These are phyloP conservation scores for Stegastes partitus DNA, from an alignment of 2,113 vertebrate genomes.

Conservation along the genomic window DNA sequence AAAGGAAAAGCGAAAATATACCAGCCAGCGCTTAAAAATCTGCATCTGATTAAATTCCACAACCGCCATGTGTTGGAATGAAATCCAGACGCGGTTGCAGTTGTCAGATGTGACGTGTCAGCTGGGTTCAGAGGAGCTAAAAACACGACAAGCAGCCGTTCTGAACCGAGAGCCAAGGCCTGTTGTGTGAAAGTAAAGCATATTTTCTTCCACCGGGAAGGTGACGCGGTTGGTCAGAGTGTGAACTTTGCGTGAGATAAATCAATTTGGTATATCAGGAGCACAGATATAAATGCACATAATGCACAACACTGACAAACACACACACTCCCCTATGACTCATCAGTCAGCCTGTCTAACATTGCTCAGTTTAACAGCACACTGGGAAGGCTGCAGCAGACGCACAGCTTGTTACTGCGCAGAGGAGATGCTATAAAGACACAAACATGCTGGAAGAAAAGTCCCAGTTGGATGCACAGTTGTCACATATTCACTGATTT, in stretches of 20 bases:
- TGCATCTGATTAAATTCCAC: not conserved
- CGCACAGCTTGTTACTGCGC: constrained; percentile 37
- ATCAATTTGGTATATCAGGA: constrained; percentile 31
- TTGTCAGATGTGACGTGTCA: constrained; percentile 1
- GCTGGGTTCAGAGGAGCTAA: not conserved
- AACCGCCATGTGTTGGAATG: not conserved
- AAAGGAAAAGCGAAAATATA: constrained; percentile 8
- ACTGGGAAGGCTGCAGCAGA: constrained; percentile 27
- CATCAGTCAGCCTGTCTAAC: constrained; percentile 54
- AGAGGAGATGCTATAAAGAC: constrained; percentile 10
- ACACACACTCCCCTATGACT: constrained; percentile 50
- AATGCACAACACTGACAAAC: constrained; percentile 1
- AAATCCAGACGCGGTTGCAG: not conserved
- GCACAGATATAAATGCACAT: constrained; percentile 24
- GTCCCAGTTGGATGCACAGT: not conserved
- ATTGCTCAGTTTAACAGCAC: constrained; percentile 48
- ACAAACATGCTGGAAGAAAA: constrained; percentile 3
- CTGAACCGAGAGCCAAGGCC: constrained; percentile 9
- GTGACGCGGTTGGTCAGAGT: not conserved
- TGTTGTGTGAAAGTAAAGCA: constrained; percentile 25
- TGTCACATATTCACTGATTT: not conserved
- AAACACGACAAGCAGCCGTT: not conserved
- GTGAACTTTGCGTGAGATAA: constrained; percentile 31
- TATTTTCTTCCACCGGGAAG: constrained; percentile 7
- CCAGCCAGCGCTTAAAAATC: constrained; percentile 3